Evolutionary conservation across 2,888 invertebrate species (phyloP), one percentile per base, ranked within the genome.

Genomic region (Zelleria hepariella): DNA sequence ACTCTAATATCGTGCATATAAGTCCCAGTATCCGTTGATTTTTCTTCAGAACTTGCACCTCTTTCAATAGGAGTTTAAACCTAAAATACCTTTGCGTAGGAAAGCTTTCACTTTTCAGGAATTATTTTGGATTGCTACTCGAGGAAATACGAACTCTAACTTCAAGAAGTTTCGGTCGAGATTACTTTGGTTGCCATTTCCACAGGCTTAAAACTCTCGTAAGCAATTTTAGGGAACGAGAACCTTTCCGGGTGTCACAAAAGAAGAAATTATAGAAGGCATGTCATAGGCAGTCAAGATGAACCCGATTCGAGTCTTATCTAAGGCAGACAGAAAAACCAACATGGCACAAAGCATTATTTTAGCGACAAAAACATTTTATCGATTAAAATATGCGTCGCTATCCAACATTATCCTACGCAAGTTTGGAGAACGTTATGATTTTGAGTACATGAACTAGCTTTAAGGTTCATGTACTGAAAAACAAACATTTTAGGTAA

Each of bases 31-130:
- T 75, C 27, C 61, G 60, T 57, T 55, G 65, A 63, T 51, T 60
- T 60, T 65, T 65, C 68, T 77, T 78, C 78, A 70, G 80, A 86
- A 88, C 86, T 87, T 88, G 87, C 87, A 87, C 86, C 86, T 86
- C 87, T 86, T 86, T 85, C 87, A 82, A 86, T 86, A 82, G 82
- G 80, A 87, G 81, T 87, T 86, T 85, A 86, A 85, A 88, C 86
- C 86, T 85, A 55, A 86, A 86, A 86, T 86, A 86, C 85, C 82
- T 86, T 64, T 81, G 79, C 82, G 84, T 82, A 82, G 80, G 80
- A 84, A 81, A 80, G 86, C 87, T 87, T 87, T 88, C 87, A 86
- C 87, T 88, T 88, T 88, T 88, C 87, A 86, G 86, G 80, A 84
- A 86, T 86, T 82, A 83, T 83, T 84, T 77, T 72, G 68, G 56